Conservation (phyloP, 1,140 invertebrate genomes). For the Holcopasites calliopsidis region DNA sequence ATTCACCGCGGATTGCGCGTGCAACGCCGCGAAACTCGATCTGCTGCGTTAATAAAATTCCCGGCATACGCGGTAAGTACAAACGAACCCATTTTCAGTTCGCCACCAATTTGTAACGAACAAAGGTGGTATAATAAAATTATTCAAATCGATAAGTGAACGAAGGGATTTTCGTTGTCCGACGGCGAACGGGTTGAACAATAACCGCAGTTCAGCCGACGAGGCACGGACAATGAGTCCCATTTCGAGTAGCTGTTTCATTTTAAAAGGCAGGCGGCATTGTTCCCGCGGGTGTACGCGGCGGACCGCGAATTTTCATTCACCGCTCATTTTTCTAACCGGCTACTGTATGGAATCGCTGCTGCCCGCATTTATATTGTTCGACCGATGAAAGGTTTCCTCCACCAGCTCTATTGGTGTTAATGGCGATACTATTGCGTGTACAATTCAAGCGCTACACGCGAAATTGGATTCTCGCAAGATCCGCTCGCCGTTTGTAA, state of each 20-base stretch:
- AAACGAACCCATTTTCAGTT: neutral
- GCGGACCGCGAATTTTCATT: constrained; percentile 18
- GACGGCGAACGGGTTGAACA: neutral
- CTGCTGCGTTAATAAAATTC: neutral
- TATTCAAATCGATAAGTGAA: constrained; percentile 2
- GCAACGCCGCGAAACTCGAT: neutral
- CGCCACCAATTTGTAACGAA: too few species aligned
- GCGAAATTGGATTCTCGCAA: too few species aligned
- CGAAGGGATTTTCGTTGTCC: neutral
- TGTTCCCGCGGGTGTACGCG: constrained; percentile 12
- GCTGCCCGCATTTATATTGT: constrained; percentile 8
- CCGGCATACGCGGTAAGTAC: too few species aligned
- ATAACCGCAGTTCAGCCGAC: neutral
- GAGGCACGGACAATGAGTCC: constrained; percentile 24
- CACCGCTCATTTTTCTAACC: neutral
- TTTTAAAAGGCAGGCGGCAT: constrained; percentile 25
- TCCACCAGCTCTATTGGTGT: too few species aligned
- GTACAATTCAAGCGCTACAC: too few species aligned
- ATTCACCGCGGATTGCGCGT: neutral
- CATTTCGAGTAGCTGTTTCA: constrained; percentile 30
- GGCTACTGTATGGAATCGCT: neutral
- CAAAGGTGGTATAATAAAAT: too few species aligned
- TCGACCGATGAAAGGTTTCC: constrained; percentile 24
- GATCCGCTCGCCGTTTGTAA: too few species aligned
- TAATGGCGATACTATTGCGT: too few species aligned